Evolutionary conservation across 2,888 invertebrate genomes (phyloP).

Genomic region (Eupithecia dodoneata): DNA sequence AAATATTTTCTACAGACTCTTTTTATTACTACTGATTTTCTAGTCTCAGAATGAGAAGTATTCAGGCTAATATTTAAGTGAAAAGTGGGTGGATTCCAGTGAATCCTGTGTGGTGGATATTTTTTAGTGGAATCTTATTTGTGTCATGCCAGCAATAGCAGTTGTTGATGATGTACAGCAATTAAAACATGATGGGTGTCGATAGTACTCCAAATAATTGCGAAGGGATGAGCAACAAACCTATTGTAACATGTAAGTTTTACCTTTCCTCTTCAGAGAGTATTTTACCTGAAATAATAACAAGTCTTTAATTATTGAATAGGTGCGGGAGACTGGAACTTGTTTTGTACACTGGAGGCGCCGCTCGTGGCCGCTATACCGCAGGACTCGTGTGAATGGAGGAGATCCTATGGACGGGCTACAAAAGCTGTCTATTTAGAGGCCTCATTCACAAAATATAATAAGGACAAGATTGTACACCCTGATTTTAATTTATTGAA

Average conservation of each 20-base stretch:
- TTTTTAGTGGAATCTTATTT: slow-evolving; percentile 61
- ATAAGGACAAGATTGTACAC: slow-evolving; percentile 87
- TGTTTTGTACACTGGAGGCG: slow-evolving; percentile 92
- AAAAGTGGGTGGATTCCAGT: slow-evolving; percentile 76
- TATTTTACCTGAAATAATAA: slow-evolving; percentile 21
- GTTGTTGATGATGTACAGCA: slow-evolving; percentile 71
- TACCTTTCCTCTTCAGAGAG: slow-evolving; percentile 1
- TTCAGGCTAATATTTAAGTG: slow-evolving; percentile 42
- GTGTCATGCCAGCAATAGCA: slow-evolving; percentile 75
- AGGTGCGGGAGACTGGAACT: slow-evolving; percentile 94
- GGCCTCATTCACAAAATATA: slow-evolving; percentile 92
- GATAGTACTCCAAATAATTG: slow-evolving; percentile 76
- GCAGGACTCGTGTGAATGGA: slow-evolving; percentile 95
- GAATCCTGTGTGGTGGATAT: slow-evolving; percentile 33
- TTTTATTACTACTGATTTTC: background rate
- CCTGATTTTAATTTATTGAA: slow-evolving; percentile 92
- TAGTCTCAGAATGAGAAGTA: slow-evolving; percentile 10
- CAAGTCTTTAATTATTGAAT: slow-evolving; percentile 43
- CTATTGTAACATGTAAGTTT: slow-evolving; percentile 89
- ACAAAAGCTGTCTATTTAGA: slow-evolving; percentile 93
- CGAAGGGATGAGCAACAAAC: slow-evolving; percentile 87
- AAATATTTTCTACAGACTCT: slow-evolving; percentile 27
- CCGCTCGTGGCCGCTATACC: slow-evolving; percentile 92
- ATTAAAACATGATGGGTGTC: slow-evolving; percentile 85
- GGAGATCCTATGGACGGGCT: slow-evolving; percentile 93